These are phyloP conservation scores for Centroberyx gerrardi DNA, from an alignment of 2,797 vertebrate genomes.

Conservation along the genomic window DNA sequence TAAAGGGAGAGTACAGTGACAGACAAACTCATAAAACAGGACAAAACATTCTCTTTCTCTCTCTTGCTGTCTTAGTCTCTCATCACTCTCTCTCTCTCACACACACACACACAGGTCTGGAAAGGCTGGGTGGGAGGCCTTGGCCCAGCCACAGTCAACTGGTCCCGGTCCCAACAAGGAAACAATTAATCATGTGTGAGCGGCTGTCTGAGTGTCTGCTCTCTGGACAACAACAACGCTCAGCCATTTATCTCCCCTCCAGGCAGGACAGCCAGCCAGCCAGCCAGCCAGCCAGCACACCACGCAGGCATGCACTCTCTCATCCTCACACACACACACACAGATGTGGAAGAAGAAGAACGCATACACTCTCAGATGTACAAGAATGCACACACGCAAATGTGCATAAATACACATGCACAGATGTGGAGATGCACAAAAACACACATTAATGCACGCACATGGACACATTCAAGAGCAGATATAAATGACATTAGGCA, in stretches of 20 bases:
- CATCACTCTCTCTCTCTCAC: slow-evolving; percentile 42
- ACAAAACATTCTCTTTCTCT: slow-evolving; percentile 50
- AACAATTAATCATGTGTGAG: slow-evolving; percentile 90
- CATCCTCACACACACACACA: slow-evolving; percentile 56
- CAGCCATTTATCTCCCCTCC: slow-evolving; percentile 81
- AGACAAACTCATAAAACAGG: slow-evolving; percentile 66
- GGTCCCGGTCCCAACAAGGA: slow-evolving; percentile 85
- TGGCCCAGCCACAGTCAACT: slow-evolving; percentile 79
- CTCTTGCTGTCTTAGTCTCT: slow-evolving; percentile 57
- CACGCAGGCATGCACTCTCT: slow-evolving; percentile 74
- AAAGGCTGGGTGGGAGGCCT: slow-evolving; percentile 82
- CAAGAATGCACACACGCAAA: slow-evolving; percentile 27
- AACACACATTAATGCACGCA: slow-evolving; percentile 52
- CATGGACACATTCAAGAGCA: slow-evolving; percentile 27
- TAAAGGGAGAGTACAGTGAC: slow-evolving; percentile 52
- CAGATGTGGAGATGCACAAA: slow-evolving; percentile 1
- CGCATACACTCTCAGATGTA: slow-evolving; percentile 34
- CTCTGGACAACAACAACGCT: slow-evolving; percentile 87
- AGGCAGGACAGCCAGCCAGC: slow-evolving; percentile 77
- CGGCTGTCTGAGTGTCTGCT: slow-evolving; percentile 85
- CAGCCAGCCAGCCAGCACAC: slow-evolving; percentile 72
- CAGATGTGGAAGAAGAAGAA: slow-evolving; percentile 50
- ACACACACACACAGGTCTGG: slow-evolving; percentile 34
- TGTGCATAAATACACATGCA: slow-evolving; percentile 8
- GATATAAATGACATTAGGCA: slow-evolving; percentile 42